Conservation (phyloP, 2,113 vertebrate genomes). For the Dipodomys spectabilis region DNA sequence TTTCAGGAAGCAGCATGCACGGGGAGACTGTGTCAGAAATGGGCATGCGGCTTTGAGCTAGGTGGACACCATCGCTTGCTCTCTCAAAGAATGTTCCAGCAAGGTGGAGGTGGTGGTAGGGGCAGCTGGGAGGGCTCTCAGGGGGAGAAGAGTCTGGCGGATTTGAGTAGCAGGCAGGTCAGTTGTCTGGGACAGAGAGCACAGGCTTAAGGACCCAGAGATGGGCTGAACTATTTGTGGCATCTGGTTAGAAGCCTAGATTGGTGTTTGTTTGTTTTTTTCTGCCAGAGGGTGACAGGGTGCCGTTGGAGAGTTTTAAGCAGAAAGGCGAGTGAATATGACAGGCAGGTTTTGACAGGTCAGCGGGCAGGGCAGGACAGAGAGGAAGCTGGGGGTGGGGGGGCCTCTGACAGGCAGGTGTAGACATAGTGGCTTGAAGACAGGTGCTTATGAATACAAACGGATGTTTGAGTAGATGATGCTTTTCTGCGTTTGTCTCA, state of each 20-base stretch:
- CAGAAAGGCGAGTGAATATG: background rate
- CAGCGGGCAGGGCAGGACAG: background rate
- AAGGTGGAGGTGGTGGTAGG: background rate
- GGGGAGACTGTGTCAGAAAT: background rate
- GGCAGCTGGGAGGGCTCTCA: background rate
- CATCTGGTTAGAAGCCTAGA: background rate
- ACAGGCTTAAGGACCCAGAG: background rate
- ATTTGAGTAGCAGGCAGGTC: background rate
- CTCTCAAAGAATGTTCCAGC: background rate
- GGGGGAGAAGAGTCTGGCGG: background rate
- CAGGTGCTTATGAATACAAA: background rate
- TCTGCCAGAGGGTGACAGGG: no score
- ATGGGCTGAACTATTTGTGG: background rate
- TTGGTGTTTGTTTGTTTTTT: no score
- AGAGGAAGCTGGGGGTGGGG: background rate
- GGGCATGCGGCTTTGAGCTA: background rate
- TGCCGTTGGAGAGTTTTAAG: background rate
- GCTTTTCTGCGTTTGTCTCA: background rate
- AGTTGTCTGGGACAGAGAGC: background rate
- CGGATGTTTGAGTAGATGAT: background rate
- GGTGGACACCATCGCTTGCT: background rate
- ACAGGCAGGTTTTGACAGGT: background rate
- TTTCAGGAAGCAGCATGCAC: background rate
- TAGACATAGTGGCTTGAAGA: background rate
- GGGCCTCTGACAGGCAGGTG: background rate